Conservation (phyloP, 2,888 invertebrate species). For the Drosophila atripex region DNA sequence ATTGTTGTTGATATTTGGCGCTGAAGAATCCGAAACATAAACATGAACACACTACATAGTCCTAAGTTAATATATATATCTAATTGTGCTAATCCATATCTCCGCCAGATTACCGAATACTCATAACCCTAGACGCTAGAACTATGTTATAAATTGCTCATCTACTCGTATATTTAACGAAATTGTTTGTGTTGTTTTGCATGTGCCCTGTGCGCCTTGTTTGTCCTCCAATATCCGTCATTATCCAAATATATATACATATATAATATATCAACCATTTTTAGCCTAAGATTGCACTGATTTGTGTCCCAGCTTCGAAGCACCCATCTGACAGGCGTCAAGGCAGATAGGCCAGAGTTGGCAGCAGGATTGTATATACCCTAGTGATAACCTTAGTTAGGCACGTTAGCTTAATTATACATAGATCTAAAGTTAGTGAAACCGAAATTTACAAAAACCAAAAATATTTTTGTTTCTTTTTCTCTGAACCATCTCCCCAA, state of each 20-base stretch:
- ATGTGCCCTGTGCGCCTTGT: constrained; percentile 71
- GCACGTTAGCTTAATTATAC: constrained; percentile 63
- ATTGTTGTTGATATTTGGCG: constrained; percentile 75
- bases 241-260: neutral
- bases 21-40: constrained; percentile 29
- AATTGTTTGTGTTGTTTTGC: constrained; percentile 79
- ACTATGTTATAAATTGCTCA: constrained; percentile 36
- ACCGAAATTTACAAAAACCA: constrained; percentile 73
- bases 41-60: constrained; percentile 37
- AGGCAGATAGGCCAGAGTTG: constrained; percentile 12
- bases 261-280: constrained; percentile 10
- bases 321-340: constrained; percentile 19
- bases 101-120: constrained; percentile 67
- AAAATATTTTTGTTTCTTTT: constrained; percentile 79
- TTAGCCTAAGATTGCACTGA: constrained; percentile 28
- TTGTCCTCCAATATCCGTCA: constrained; percentile 19
- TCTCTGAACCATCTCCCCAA: constrained; percentile 61
- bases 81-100: constrained; percentile 78
- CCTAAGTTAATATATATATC: constrained; percentile 47
- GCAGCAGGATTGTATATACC: constrained; percentile 32
- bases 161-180: constrained; percentile 49
- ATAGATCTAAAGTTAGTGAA: constrained; percentile 53
- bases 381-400: constrained; percentile 35
- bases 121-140: constrained; percentile 57
- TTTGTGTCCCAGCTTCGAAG: constrained; percentile 37